Evolutionary conservation across 2,888 invertebrate species (phyloP), one percentile per base, ranked within the genome.

Genomic region (Drosophila buzzatii): DNA sequence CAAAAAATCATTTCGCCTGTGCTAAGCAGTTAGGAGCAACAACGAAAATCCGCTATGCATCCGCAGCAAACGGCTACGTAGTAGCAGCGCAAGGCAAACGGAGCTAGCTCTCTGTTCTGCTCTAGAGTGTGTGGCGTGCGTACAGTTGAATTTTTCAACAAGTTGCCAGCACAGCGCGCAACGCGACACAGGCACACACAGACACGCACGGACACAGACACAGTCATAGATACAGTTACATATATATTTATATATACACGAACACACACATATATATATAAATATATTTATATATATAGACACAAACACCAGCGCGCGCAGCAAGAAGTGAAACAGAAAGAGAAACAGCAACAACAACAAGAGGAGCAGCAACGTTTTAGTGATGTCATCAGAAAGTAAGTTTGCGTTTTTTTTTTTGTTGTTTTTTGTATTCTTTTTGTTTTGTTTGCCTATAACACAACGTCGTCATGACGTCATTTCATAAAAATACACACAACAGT

Each of bases 391-490:
- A 90, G 83, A 90, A 90, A 85, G 85, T 85, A 85, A 85, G 85
- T 85, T 89, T 80, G 74, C 69, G 56, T 76, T 83, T 31, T 47
- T 49, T n/a, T n/a, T 20, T 79, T 73, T 73, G 51, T 75, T 83
- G 9, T 49, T 49, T 27, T 79, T 73, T 70, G 23, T 41, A n/a
- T 6, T 16, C 0, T 65, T 55, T 62, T 51, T 69, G 67, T 53
- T 57, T 45, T 73, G 58, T 76, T 82, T 82, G 85, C 67, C 61
- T 73, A 58, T 71, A 76, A 58, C 73, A 71, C 73, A 81, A 76
- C 81, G 76, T 76, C 73, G 80, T 81, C 81, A 91, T 91, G 91
- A 91, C 91, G 91, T 91, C 91, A 91, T 90, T 86, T 79, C 76
- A 74, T 85, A 85, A 81, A 90, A 91, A 90, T 90, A 90, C 76